A percentile compares a stretch with the other conserved stretches of the same genome.
Evolutionary conservation across 2,797 vertebrate species (phyloP).

Genomic region (Cephalopachus bancanus): DNA sequence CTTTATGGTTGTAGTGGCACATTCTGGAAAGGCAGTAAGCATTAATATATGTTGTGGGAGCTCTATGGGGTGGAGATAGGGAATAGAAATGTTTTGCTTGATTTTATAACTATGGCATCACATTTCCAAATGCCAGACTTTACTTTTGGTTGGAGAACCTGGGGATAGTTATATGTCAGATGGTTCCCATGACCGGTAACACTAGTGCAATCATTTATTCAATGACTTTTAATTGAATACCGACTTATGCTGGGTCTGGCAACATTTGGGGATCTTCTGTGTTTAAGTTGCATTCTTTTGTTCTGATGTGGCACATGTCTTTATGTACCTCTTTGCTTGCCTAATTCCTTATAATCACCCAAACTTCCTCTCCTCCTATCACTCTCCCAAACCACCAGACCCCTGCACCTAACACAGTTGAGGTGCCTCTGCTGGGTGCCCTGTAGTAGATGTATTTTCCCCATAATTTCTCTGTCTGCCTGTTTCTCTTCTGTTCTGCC

Average conservation of each 20-base stretch:
- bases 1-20: conserved; percentile 22
- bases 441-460: not conserved
- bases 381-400: not conserved
- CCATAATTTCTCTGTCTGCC: not conserved
- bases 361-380: not conserved
- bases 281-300: not conserved
- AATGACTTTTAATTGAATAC: not conserved
- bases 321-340: not conserved
- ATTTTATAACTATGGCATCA: not conserved
- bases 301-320: not conserved
- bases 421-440: not conserved
- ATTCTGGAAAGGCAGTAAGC: conserved; percentile 43
- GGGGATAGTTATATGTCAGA: not conserved
- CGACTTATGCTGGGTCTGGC: not conserved
- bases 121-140: not conserved
- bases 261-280: not conserved
- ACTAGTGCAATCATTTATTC: not conserved
- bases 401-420: not conserved
- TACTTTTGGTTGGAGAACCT: conserved; percentile 7
- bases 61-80: not conserved
- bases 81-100: conserved; percentile 46
- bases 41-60: not conserved
- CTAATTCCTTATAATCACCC: not conserved
- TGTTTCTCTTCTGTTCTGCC: not conserved
- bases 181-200: not conserved